phyloP scores from a whole-genome alignment of 2,113 vertebrate genomes.

The Barnardius zonarius region DNA sequence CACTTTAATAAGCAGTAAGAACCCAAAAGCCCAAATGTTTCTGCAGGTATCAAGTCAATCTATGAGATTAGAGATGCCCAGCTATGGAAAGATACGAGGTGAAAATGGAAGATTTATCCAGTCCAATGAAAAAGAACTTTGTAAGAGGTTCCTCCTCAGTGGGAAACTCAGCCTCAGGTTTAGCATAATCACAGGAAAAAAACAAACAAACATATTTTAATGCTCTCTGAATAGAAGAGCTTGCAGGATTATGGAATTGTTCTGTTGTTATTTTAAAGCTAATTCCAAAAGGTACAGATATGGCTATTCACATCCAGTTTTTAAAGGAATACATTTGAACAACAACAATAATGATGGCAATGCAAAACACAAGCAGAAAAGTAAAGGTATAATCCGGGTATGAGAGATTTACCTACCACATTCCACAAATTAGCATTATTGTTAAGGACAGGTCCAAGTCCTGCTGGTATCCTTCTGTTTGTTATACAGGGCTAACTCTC shows the following conservation, averaged over 20 bases:
- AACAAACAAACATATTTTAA: neutral
- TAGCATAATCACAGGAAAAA: neutral
- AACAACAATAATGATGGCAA: neutral
- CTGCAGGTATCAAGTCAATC: neutral
- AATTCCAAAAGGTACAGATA: neutral
- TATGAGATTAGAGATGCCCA: neutral
- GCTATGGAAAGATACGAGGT: neutral
- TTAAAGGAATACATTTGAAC: neutral
- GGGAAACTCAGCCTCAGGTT: neutral
- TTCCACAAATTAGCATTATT: rapidly evolving
- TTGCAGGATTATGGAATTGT: neutral
- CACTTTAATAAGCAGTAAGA: neutral
- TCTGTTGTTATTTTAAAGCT: neutral
- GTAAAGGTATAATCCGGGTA: neutral
- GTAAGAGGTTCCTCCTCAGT: neutral
- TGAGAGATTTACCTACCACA: neutral
- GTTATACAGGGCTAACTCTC: neutral
- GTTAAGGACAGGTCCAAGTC: neutral
- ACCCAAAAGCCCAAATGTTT: neutral
- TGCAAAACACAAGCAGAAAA: neutral
- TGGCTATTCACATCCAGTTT: neutral
- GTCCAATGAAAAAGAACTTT: neutral
- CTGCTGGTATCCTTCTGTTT: neutral
- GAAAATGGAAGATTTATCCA: neutral
- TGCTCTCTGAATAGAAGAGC: neutral